A percentile compares a stretch with the other conserved stretches of the same genome.
Conservation (phyloP, 1,140 invertebrate genomes). For the Lithobius niger region DNA sequence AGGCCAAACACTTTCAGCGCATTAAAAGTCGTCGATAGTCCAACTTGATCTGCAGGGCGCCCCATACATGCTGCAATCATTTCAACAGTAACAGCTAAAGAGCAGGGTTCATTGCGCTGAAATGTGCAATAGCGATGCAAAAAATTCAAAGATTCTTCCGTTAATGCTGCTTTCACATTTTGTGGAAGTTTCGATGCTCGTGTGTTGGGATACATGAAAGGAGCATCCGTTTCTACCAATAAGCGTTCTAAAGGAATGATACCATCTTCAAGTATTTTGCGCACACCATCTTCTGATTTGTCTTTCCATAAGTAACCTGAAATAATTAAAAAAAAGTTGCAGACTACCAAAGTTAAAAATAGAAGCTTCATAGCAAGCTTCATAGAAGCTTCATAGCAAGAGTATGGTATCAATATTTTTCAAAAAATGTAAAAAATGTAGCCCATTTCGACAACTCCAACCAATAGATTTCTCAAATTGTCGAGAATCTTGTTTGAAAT, state of each 20-base stretch:
- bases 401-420: too few relatives aligned
- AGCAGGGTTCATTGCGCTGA: slow-evolving; percentile 90
- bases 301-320: slow-evolving; percentile 83
- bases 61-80: slow-evolving; percentile 83
- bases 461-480: too few relatives aligned
- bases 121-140: slow-evolving; percentile 75
- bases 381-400: too few relatives aligned
- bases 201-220: slow-evolving; percentile 93
- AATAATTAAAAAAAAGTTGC: slow-evolving; percentile 26
- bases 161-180: slow-evolving; percentile 71
- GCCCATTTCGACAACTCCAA: neutral
- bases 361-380: neutral
- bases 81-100: slow-evolving; percentile 80
- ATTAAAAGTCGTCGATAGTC: slow-evolving; percentile 81
- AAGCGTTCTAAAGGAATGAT: slow-evolving; percentile 67
- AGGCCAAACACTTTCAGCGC: slow-evolving; percentile 83
- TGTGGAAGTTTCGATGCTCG: slow-evolving; percentile 76
- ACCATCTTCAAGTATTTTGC: slow-evolving; percentile 64
- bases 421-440: slow-evolving; percentile 9
- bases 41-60: slow-evolving; percentile 75
- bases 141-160: slow-evolving; percentile 57
- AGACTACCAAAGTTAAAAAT: slow-evolving; percentile 8
- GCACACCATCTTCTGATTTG: slow-evolving; percentile 76
- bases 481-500: too few relatives aligned
- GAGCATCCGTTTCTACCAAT: slow-evolving; percentile 81